A percentile compares a stretch with the other conserved stretches of the same genome.
These are phyloP conservation scores for Callinectes sapidus DNA, from an alignment of 2,888 invertebrate species.

Conservation along the genomic window DNA sequence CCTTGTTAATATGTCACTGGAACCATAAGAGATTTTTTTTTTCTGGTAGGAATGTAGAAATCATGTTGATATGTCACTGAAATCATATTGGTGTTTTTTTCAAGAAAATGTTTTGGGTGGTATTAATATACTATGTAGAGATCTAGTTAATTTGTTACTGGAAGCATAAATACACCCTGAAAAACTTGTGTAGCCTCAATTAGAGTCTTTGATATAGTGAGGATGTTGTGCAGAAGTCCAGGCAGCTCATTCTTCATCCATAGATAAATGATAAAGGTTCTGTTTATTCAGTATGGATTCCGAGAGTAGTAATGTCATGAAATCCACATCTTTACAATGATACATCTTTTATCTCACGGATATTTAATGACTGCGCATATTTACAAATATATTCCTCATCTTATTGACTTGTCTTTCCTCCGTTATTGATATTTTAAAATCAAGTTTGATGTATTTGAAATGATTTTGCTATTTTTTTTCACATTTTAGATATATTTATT, in stretches of 20 bases:
- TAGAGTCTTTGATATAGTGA: background rate
- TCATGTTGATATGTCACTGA: no score
- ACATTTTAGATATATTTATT: background rate
- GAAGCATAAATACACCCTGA: no score
- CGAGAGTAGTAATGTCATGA: background rate
- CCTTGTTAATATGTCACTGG: no score
- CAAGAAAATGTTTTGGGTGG: no score
- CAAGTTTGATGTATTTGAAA: background rate
- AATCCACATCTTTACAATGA: background rate
- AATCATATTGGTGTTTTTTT: no score
- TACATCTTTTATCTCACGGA: background rate
- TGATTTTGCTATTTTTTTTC: background rate
- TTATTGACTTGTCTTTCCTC: background rate
- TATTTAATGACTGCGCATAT: background rate
- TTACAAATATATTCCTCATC: background rate
- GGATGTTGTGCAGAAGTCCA: no score
- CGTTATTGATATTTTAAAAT: background rate
- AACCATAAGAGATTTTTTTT: no score
- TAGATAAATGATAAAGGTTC: no score
- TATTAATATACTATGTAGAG: no score
- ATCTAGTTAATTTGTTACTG: no score
- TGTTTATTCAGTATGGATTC: background rate
- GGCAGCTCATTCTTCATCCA: no score
- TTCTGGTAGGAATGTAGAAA: no score
- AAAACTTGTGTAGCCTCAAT: background rate